Base-by-base conservation (phyloP, 2,888 invertebrate genomes). In the Notodonta dromedarius region DNA sequence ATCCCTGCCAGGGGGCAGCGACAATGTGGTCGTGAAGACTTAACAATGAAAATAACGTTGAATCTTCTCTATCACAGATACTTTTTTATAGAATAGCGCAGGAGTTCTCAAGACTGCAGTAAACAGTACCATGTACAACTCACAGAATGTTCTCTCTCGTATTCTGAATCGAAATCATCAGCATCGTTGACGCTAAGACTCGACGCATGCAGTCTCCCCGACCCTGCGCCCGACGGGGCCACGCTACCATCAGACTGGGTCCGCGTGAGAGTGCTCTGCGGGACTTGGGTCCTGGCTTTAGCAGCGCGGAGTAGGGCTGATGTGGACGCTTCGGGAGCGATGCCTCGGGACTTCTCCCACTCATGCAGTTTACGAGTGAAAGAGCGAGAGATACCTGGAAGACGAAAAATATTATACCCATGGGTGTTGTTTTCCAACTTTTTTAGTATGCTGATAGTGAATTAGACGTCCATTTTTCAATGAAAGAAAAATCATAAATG, bases 351-450 rank as follows among this genome's bases (percentile, higher is more conserved):
- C 78, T 97, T 97, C 83, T 97, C 97, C 98, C 98, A 98, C 84
- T 98, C 98, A 85, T 98, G 98, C 0, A 98, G 94, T 79, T 97
- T 98, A 39, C 96, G 96, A 0, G 98, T 98, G 86, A 98, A 98
- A 73, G 98, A 98, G 54, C 97, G 95, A 0, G 98, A 98, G 72
- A 98, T 97, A 11, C 95, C 94, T 94, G 64, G 1, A 77, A 77
- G 9, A 12, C 9, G 42, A 7, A 35, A 35, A 6, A 35, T 35
- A 35, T 35, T 5, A 35, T 35, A 35, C 5, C 7, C 7, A 35
- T 35, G 7, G 4, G 35, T 35, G 7, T 3, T 4, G 35, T 6
- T 35, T 35, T 35, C 35, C 35, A 35, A 6, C 2, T 35, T 35
- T 24, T 35, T 35, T 35, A 3, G 35, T 5, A 4, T 35, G 0